Evolutionary conservation across 2,113 vertebrate genomes (phyloP).

Genomic region (Agapornis roseicollis): DNA sequence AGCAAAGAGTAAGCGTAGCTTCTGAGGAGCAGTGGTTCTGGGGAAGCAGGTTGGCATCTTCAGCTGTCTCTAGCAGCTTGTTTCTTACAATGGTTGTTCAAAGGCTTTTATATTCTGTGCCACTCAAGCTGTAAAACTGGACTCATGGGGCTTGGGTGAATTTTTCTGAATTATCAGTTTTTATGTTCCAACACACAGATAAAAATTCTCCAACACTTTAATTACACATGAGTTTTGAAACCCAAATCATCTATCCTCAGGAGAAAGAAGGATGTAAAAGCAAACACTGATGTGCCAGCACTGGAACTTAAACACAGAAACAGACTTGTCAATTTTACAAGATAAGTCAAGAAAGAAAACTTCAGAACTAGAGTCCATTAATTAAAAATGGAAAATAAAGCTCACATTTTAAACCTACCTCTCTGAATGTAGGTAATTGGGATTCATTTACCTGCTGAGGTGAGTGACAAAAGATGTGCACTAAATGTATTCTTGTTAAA

Average conservation of each 20-base stretch:
- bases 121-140: not conserved
- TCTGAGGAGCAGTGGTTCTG: not conserved
- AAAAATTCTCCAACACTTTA: not conserved
- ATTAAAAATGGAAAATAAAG: not conserved
- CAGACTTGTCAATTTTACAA: not conserved
- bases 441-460: not conserved
- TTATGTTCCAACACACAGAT: not conserved
- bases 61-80: fast-evolving
- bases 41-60: not conserved
- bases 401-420: not conserved
- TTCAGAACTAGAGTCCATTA: not conserved
- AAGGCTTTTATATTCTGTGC: not conserved
- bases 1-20: not conserved
- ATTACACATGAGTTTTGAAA: slow-evolving; percentile 9
- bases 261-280: not conserved
- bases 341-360: not conserved
- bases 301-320: not conserved
- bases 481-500: not conserved
- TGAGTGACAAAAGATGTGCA: not conserved
- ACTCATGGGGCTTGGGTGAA: not conserved
- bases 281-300: not conserved
- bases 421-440: not conserved
- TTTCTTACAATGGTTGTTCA: not conserved
- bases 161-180: not conserved
- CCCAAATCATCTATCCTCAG: not conserved